Evolutionary conservation across 2,113 vertebrate genomes (phyloP).

Genomic region (Bolborhynchus lineola): DNA sequence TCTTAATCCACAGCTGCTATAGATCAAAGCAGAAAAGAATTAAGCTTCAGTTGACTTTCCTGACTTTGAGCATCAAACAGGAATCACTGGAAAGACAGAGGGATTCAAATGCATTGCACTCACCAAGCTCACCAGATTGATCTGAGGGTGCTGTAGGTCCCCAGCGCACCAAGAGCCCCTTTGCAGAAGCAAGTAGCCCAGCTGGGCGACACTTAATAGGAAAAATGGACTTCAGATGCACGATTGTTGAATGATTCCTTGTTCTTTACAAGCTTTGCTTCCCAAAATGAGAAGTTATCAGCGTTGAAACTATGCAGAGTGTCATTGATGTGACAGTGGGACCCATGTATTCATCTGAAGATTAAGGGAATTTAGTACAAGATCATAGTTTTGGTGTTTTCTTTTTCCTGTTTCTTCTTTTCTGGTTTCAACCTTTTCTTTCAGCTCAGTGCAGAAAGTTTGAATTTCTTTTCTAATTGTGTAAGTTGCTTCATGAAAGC

Average conservation of each 20-base stretch:
- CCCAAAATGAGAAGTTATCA: background rate
- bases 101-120: background rate
- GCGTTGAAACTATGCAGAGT: background rate
- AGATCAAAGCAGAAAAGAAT: slow-evolving; percentile 79
- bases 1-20: slow-evolving; percentile 70
- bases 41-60: slow-evolving; percentile 80
- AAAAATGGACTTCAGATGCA: background rate
- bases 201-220: background rate
- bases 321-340: background rate
- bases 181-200: background rate
- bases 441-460: background rate
- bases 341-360: background rate
- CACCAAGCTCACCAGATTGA: background rate
- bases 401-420: background rate
- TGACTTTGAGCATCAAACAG: slow-evolving; percentile 58
- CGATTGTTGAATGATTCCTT: background rate
- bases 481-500: background rate
- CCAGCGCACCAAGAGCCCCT: background rate
- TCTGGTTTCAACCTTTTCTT: background rate
- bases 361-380: background rate
- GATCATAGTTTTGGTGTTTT: background rate
- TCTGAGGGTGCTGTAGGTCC: background rate
- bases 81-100: slow-evolving; percentile 59
- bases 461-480: background rate
- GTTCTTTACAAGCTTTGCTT: background rate